Conservation (phyloP, 1,140 invertebrate species). For the Drosophila teissieri region DNA sequence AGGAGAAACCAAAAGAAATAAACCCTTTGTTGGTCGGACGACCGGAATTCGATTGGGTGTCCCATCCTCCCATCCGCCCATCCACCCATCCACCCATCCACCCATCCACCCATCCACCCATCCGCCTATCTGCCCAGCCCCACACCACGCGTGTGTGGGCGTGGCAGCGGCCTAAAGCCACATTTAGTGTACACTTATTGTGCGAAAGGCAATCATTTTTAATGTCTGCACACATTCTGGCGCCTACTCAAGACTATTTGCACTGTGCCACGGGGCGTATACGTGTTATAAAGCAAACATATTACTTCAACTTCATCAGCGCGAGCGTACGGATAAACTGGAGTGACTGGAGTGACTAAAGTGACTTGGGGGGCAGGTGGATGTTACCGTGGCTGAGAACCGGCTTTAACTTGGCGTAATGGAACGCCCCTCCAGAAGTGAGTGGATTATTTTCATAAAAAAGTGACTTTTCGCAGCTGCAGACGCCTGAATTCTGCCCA, state of each 20-base stretch:
- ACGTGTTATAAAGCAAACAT: constrained; percentile 75
- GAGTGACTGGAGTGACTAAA: not conserved
- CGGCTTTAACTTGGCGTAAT: constrained; percentile 41
- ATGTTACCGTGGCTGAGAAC: not conserved
- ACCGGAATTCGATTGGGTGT: constrained; percentile 32
- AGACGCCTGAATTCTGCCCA: not conserved
- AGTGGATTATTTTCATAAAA: constrained; percentile 40
- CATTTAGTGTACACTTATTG: constrained; percentile 68
- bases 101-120: constrained; percentile 1
- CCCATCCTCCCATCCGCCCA: not conserved
- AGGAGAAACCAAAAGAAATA: constrained; percentile 4
- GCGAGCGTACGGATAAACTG: not conserved
- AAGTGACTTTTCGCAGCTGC: not conserved
- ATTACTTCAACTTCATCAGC: constrained; percentile 50
- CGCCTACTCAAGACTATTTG: constrained; percentile 60
- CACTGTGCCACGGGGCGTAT: constrained; percentile 66
- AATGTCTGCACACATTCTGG: constrained; percentile 57
- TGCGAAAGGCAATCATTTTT: constrained; percentile 72
- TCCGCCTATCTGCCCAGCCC: too few species aligned
- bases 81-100: constrained; percentile 2
- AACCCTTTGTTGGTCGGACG: constrained; percentile 23
- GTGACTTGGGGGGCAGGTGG: too few species aligned
- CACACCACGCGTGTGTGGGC: constrained; percentile 28
- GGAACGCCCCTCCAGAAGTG: constrained; percentile 8
- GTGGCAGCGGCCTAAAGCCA: constrained; percentile 55